Base-by-base conservation (phyloP, 1,140 invertebrate genomes). In the Cheumatopsyche charites region DNA sequence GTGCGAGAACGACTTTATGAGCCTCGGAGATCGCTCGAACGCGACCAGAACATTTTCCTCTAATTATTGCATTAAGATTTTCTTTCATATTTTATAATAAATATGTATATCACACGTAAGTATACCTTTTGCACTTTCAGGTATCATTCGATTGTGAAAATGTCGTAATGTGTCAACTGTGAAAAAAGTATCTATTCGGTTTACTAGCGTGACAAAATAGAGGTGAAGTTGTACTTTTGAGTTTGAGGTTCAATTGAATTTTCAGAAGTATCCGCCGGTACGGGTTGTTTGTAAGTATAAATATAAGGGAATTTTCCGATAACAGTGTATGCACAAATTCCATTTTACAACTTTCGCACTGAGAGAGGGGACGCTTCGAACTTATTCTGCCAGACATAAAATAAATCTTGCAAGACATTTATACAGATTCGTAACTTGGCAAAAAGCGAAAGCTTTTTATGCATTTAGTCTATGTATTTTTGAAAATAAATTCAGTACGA, bases 351-450 rank as follows among this genome's bases (percentile, higher is more conserved):
- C 55, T 58, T 58, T 58, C 21, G 12, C 55, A n/a, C 21, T 23
- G 13, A 17, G 47, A 52, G 19, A 26, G 19, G 21, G 55, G 23
- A 58, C 55, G 13, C 21, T 66, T 47, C 19, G 63, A 47, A 66
- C 63, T 43, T 66, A 66, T 66, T 66, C 63, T 26, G 23, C 0
- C 23, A 47, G 41, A 47, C 43, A 47, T 25, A 66, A 47, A 42
- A 66, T 26, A 66, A 41, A 66, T 66, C 63, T 47, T 43, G 6
- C 43, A 43, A 26, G 63, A 66, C 63, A 47, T 47, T 66, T 66
- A 66, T 66, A 66, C 43, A 47, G 63, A 66, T 47, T 66, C 63
- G 63, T 45, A 47, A 42, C 63, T 66, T 45, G 41, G 55, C 55
- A 66, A 66, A 47, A 66, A 66, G 43, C 41, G 47, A 66, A 66